A percentile compares a stretch with the other conserved stretches of the same genome.
phyloP scores from a whole-genome alignment of 2,113 vertebrate genomes.

The Pomatorhinus ruficollis region DNA sequence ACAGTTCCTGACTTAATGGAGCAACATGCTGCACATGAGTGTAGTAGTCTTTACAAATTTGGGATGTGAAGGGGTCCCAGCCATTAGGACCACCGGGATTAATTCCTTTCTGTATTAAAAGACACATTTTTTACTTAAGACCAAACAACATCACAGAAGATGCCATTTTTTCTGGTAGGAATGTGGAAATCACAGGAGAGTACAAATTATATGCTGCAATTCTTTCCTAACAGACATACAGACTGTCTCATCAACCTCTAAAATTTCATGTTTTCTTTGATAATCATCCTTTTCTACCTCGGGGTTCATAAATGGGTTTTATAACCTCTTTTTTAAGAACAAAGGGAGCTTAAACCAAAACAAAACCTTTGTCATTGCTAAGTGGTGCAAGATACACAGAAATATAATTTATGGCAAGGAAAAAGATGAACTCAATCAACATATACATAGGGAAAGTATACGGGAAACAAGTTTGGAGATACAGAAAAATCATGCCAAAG shows the following conservation, averaged over 20 bases:
- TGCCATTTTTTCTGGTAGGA: not conserved
- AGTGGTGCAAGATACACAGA: not conserved
- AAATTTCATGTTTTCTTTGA: not conserved
- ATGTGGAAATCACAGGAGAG: not conserved
- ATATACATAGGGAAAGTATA: not conserved
- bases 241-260: rapidly evolving
- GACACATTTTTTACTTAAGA: not conserved
- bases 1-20: not conserved
- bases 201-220: not conserved
- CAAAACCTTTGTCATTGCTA: not conserved
- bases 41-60: not conserved
- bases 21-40: rapidly evolving
- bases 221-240: not conserved
- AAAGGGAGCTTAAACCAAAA: not conserved
- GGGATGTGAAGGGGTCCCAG: not conserved
- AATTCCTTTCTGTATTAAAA: not conserved
- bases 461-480: not conserved
- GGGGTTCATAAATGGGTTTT: not conserved
- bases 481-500: not conserved
- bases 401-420: not conserved
- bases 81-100: not conserved
- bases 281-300: not conserved
- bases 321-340: not conserved
- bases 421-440: not conserved
- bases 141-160: not conserved